These are phyloP conservation scores for Cryptus viduatorius DNA, from an alignment of 2,888 invertebrate species.

Conservation along the genomic window DNA sequence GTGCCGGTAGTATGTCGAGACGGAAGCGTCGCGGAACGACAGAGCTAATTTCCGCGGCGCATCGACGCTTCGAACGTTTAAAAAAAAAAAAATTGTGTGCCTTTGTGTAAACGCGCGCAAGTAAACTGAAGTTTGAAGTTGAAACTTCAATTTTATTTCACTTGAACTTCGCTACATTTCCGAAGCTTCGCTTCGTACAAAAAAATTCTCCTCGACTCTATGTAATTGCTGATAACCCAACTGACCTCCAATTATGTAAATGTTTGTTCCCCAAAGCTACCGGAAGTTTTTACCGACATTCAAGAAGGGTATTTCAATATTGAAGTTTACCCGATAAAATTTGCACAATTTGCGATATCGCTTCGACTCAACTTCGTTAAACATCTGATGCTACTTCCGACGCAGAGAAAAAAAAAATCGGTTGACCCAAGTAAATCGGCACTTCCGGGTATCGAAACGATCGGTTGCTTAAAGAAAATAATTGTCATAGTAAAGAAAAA, in stretches of 20 bases:
- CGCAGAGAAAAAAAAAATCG: too few species aligned
- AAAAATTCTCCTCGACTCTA: not conserved
- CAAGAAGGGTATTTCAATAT: not conserved
- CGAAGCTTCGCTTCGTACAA: not conserved
- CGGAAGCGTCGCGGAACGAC: not conserved
- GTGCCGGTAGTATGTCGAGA: not conserved
- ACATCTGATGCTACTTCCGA: too few species aligned
- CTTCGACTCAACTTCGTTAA: too few species aligned
- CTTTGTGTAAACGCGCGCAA: not conserved
- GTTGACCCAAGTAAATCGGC: too few species aligned
- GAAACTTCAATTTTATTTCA: not conserved
- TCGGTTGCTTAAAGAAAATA: too few species aligned
- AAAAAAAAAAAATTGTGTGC: too few species aligned
- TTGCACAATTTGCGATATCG: not conserved
- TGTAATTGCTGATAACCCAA: not conserved
- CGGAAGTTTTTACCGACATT: not conserved
- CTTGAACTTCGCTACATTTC: not conserved
- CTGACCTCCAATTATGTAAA: not conserved
- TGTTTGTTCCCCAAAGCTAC: not conserved
- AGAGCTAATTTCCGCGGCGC: not conserved
- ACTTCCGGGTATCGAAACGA: too few species aligned
- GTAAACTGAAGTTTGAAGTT: not conserved
- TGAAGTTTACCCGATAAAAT: not conserved
- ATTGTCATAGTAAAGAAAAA: too few species aligned
- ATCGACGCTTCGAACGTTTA: not conserved